Evolutionary conservation across 2,113 vertebrate genomes (phyloP).

Genomic region (Pampusana beccarii): DNA sequence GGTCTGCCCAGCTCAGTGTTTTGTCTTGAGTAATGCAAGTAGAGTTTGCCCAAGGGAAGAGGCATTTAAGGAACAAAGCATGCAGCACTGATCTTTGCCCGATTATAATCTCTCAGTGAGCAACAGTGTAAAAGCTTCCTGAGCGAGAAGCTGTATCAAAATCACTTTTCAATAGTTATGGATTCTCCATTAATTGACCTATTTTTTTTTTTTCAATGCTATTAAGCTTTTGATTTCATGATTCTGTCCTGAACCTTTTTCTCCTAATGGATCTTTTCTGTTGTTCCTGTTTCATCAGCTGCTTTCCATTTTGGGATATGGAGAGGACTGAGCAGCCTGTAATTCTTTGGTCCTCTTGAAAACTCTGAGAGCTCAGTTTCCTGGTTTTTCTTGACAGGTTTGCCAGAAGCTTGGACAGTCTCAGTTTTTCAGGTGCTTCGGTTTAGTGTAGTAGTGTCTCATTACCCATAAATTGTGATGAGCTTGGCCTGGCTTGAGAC

Average conservation of each 20-base stretch:
- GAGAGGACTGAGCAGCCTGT: not conserved
- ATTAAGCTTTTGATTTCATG: not conserved
- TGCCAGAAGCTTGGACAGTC: not conserved
- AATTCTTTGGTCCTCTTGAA: not conserved
- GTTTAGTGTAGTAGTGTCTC: not conserved
- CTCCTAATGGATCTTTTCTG: not conserved
- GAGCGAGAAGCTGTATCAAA: not conserved
- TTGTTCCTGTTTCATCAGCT: not conserved
- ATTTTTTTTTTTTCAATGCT: not conserved
- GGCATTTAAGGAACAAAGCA: not conserved
- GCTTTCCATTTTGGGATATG: not conserved
- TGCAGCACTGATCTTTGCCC: not conserved
- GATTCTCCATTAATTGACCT: not conserved
- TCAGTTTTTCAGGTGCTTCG: not conserved
- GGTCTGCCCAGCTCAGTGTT: not conserved
- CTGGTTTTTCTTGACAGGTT: not conserved
- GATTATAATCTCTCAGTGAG: not conserved
- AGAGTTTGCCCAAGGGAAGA: not conserved
- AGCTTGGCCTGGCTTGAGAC: not conserved
- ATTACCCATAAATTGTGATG: rapidly evolving
- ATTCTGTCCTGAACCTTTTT: not conserved
- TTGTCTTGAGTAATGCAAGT: not conserved
- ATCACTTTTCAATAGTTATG: not conserved
- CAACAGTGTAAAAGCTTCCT: not conserved
- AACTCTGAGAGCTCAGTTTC: not conserved